Evolutionary conservation across 2,113 vertebrate genomes (phyloP).

Genomic region (Gopherus evgoodei): DNA sequence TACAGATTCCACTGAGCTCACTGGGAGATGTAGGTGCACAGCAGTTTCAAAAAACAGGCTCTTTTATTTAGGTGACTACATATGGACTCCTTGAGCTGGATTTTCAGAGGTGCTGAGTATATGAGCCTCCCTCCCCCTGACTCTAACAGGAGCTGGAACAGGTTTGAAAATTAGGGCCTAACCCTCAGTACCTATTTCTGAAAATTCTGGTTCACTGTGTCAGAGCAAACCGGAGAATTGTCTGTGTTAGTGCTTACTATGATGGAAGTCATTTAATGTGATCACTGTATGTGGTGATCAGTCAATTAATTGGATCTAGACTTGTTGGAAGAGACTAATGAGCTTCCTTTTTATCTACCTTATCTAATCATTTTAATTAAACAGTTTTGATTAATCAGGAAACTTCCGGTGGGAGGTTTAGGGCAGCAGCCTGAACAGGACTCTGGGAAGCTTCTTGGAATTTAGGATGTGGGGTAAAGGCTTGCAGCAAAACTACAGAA

Average conservation of each 20-base stretch:
- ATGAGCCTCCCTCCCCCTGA: neutral
- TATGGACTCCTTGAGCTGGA: neutral
- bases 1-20: neutral
- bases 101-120: neutral
- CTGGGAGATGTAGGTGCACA: too few species aligned
- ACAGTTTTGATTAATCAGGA: neutral
- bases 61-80: too few species aligned
- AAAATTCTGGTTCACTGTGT: neutral
- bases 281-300: neutral
- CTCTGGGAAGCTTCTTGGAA: neutral
- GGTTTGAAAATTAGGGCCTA: neutral
- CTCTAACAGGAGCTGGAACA: neutral
- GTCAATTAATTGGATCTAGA: neutral
- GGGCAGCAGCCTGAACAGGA: neutral
- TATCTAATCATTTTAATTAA: neutral
- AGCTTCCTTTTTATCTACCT: neutral
- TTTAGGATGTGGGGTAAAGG: neutral
- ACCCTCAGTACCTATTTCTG: neutral
- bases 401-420: neutral
- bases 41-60: too few species aligned
- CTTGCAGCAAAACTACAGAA: neutral
- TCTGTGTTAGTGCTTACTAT: neutral
- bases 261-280: neutral
- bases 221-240: neutral
- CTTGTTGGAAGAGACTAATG: neutral